Conservation (phyloP, 2,113 vertebrate species). For the Pteropus alecto region DNA sequence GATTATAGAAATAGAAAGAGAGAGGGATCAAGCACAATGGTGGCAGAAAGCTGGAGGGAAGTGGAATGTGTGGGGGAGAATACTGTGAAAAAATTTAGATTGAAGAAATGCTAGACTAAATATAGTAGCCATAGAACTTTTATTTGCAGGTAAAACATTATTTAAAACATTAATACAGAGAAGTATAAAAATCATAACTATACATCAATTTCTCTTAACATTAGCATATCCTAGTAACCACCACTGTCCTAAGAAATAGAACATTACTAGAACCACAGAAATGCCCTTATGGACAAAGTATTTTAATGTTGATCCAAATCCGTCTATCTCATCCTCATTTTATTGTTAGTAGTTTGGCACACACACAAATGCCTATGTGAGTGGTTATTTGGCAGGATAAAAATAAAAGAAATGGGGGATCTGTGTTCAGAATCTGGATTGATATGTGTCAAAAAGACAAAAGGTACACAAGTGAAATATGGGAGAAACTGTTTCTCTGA, state of each 20-base stretch:
- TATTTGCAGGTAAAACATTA: not conserved
- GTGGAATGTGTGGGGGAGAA: not conserved
- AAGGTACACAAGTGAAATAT: not conserved
- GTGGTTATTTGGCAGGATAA: not conserved
- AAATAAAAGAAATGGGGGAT: not conserved
- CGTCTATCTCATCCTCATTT: not conserved
- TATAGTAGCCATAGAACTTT: not conserved
- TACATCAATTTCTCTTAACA: not conserved
- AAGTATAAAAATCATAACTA: not conserved
- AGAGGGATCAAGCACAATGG: not conserved
- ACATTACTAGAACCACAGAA: not conserved
- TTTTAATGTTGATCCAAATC: not conserved
- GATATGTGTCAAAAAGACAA: not conserved
- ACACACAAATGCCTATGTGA: not conserved
- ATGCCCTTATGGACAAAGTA: not conserved
- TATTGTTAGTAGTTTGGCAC: not conserved
- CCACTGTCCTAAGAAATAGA: not conserved
- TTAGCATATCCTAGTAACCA: not conserved
- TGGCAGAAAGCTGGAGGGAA: not conserved
- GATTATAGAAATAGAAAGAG: not conserved
- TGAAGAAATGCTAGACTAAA: not conserved
- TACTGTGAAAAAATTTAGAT: not conserved
- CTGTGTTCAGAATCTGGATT: not conserved
- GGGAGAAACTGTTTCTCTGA: not conserved
- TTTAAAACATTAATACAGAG: not conserved